phyloP scores from a whole-genome alignment of 2,113 vertebrate genomes.

The Carassius auratus region DNA sequence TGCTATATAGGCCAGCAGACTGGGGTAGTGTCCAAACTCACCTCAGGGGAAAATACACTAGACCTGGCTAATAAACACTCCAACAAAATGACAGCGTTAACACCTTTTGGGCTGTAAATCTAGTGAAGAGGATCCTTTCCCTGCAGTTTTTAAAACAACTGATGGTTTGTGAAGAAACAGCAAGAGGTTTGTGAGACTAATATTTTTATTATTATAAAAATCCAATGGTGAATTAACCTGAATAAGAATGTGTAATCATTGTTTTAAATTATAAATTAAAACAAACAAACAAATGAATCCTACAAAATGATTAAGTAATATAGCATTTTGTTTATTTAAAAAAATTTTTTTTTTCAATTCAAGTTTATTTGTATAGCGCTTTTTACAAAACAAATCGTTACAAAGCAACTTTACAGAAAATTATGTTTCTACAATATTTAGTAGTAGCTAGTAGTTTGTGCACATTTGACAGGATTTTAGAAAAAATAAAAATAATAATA shows the following conservation, averaged over 20 bases:
- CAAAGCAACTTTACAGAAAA: no score
- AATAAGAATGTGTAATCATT: background rate
- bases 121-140: background rate
- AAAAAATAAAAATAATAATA: no score
- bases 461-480: no score
- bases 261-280: background rate
- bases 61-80: constrained; percentile 22
- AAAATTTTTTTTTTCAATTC: no score
- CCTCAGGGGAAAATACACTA: constrained; percentile 8
- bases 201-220: background rate
- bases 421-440: no score
- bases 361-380: no score
- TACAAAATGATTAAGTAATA: no score
- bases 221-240: background rate
- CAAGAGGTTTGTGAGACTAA: background rate
- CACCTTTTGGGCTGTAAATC: background rate
- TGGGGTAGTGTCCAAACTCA: constrained; percentile 25
- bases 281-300: no score
- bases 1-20: constrained; percentile 17
- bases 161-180: background rate
- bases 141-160: background rate
- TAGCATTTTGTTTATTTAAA: background rate
- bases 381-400: no score
- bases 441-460: no score
- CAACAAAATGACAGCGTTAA: background rate